Evolutionary conservation across 2,888 invertebrate genomes (phyloP).

Genomic region (Eutolmus rufibarbis): DNA sequence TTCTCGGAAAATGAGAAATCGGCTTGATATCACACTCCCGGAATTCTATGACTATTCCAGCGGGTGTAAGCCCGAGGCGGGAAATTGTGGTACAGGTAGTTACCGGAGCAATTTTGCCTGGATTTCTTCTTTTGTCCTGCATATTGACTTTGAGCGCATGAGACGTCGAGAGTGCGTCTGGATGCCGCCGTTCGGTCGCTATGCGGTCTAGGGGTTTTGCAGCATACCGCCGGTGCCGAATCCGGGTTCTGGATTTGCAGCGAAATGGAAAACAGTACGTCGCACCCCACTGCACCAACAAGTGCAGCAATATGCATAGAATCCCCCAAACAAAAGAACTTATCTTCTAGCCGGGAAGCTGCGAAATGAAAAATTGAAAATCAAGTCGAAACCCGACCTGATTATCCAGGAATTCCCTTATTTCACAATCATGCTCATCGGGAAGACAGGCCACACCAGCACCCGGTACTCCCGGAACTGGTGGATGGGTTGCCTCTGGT

Average conservation of each 20-base stretch:
- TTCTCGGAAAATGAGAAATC: background rate
- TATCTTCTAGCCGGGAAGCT: background rate
- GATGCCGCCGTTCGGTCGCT: background rate
- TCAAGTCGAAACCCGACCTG: background rate
- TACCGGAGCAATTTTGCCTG: background rate
- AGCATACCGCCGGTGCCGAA: background rate
- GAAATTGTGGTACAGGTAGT: background rate
- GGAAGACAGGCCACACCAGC: background rate
- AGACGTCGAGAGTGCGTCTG: background rate
- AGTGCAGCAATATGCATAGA: background rate
- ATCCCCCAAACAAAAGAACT: background rate
- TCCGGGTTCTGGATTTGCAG: background rate
- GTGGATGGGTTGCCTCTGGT: background rate
- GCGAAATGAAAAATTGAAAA: background rate
- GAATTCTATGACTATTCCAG: background rate
- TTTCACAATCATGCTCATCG: background rate
- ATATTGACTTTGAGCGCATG: background rate
- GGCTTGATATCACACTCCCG: background rate
- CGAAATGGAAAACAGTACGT: background rate
- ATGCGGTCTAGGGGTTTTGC: background rate
- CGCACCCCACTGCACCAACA: background rate
- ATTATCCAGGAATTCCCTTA: background rate
- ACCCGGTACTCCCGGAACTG: background rate
- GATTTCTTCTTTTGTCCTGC: background rate
- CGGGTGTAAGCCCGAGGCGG: background rate